Conservation (phyloP, 2,113 vertebrate species). For the Trichomycterus rosablanca region DNA sequence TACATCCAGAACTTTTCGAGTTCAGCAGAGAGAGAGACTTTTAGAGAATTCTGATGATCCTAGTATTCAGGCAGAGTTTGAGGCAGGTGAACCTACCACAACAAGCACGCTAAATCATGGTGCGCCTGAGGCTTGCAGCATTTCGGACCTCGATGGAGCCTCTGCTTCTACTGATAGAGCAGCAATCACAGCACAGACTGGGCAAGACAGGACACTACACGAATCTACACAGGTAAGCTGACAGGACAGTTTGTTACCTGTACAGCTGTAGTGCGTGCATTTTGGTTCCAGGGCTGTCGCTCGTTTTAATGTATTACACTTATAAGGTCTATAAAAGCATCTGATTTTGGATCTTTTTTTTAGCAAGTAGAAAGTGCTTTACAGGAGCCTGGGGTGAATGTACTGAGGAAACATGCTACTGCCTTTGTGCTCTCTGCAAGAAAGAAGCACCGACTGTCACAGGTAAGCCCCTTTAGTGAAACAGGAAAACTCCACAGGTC, state of each 20-base stretch:
- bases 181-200: not conserved
- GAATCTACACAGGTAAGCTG: not conserved
- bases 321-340: too few relatives aligned
- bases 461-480: too few relatives aligned
- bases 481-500: too few relatives aligned
- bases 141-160: not conserved
- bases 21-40: not conserved
- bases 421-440: too few relatives aligned
- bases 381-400: not conserved
- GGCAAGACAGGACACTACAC: not conserved
- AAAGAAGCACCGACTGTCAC: too few relatives aligned
- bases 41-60: slow-evolving; percentile 2
- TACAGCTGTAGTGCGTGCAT: not conserved
- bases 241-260: not conserved
- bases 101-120: not conserved
- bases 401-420: too few relatives aligned
- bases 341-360: too few relatives aligned
- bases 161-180: not conserved
- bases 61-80: slow-evolving; percentile 2
- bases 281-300: too few relatives aligned
- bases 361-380: too few relatives aligned
- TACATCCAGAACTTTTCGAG: not conserved
- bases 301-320: too few relatives aligned
- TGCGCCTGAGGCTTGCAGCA: not conserved
- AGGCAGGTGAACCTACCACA: slow-evolving; percentile 1